A percentile compares a stretch with the other conserved stretches of the same genome.
These are phyloP conservation scores for Lithobius niger DNA, from an alignment of 1,140 invertebrate species.

Conservation along the genomic window DNA sequence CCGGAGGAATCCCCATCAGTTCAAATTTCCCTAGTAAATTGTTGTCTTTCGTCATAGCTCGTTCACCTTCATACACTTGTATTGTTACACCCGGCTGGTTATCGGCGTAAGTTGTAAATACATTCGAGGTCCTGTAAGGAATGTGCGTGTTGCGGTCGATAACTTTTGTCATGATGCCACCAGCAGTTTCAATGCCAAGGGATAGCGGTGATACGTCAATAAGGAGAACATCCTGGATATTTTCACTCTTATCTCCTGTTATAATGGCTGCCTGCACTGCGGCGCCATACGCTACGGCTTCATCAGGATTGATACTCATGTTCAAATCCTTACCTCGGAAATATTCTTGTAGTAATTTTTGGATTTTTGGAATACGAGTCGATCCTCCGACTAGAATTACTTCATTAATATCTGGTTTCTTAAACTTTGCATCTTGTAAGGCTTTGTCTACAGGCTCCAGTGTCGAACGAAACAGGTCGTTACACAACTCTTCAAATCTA, in stretches of 20 bases:
- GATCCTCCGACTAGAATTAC: constrained; percentile 95
- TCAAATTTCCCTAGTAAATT: constrained; percentile 89
- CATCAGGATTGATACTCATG: constrained; percentile 89
- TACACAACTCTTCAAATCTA: constrained; percentile 85
- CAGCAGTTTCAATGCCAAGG: constrained; percentile 92
- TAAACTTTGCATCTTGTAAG: constrained; percentile 82
- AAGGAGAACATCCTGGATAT: constrained; percentile 76
- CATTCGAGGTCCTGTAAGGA: constrained; percentile 89
- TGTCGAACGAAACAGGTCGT: constrained; percentile 75
- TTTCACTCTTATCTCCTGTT: constrained; percentile 85
- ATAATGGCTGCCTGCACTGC: constrained; percentile 66
- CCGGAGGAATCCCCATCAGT: constrained; percentile 84
- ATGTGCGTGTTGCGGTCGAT: constrained; percentile 95
- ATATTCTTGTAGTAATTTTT: constrained; percentile 58
- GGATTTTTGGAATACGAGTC: constrained; percentile 95
- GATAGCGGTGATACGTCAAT: constrained; percentile 90
- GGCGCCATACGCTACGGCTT: constrained; percentile 66
- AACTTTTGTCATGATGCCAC: constrained; percentile 89
- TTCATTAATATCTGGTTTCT: constrained; percentile 82
- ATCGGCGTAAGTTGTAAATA: constrained; percentile 91
- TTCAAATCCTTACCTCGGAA: constrained; percentile 92
- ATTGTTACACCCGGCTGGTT: constrained; percentile 90
- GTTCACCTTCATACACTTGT: constrained; percentile 68
- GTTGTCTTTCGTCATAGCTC: constrained; percentile 84
- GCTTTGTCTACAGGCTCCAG: constrained; percentile 93